Evolutionary conservation across 1,140 invertebrate species (phyloP), one percentile per base, ranked within the genome.

Genomic region (Drosophila kanapiae): DNA sequence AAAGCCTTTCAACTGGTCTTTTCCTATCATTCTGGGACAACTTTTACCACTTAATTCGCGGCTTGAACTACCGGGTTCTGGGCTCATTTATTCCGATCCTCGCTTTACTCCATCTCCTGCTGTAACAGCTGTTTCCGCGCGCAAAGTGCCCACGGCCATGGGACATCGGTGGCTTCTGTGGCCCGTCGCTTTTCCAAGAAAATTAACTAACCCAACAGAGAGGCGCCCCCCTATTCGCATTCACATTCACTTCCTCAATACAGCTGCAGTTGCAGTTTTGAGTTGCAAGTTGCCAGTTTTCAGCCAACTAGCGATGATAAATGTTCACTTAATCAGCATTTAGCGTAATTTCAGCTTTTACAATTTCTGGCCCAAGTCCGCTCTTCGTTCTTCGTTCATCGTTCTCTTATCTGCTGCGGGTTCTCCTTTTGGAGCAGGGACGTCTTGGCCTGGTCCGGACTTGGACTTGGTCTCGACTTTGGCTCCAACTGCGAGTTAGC

Each of bases 241-340:
- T 78, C 47, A 57, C 65, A 75, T 80, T 75, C 80, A 83, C 84
- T 88, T 74, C 75, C 80, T 72, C 75, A 42, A 72, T 79, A 59
- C 76, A 79, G 76, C 76, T 79, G 76, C 31, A 31, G 31, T 31
- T 31, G 31, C 48, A 54, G 59, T 63, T 67, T 35, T 13, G 31
- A n/a, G 35, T 23, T 23, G 37, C 23, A 23, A 48, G 65, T 49
- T 35, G 11, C 33, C 61, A 23, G 67, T 54, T 43, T 35, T 54
- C 47, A 62, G 45, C 64, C 84, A 87, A 88, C 84, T 76, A 88
- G 84, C 84, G 74, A 90, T 92, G 91, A 92, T 92, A 92, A 92
- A 92, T 91, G 91, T 91, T 80, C 91, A 91, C 91, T 91, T 92
- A 92, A 92, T 91, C 91, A 92, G 91, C 91, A 91, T 91, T 92